Evolutionary conservation across 2,888 invertebrate species (phyloP).

Genomic region (Charanyca ferruginea): DNA sequence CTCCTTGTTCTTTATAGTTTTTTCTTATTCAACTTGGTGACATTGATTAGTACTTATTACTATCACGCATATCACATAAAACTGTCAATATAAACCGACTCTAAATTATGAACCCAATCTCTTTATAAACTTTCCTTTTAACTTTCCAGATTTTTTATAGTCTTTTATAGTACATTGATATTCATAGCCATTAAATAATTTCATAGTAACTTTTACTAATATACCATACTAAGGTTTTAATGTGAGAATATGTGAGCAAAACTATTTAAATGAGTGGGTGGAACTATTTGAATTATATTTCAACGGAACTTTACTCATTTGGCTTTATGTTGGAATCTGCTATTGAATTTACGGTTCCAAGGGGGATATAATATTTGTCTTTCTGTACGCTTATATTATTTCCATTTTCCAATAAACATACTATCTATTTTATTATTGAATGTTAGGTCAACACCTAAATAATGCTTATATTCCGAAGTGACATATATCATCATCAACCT

Average conservation of each 20-base stretch:
- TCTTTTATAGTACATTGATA: slow-evolving; percentile 63
- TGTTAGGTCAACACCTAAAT: neutral
- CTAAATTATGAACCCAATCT: slow-evolving; percentile 62
- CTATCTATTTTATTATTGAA: neutral
- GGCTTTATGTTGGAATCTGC: slow-evolving; percentile 21
- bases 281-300: slow-evolving; percentile 37
- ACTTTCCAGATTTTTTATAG: slow-evolving; percentile 63
- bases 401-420: neutral
- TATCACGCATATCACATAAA: slow-evolving; percentile 60
- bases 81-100: slow-evolving; percentile 62
- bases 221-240: slow-evolving; percentile 46
- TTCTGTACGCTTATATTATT: slow-evolving; percentile 3
- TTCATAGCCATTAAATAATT: slow-evolving; percentile 64
- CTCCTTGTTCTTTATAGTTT: slow-evolving; percentile 20
- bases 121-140: slow-evolving; percentile 66
- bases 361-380: slow-evolving; percentile 2
- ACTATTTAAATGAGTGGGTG: slow-evolving; percentile 38
- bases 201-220: slow-evolving; percentile 59
- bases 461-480: neutral
- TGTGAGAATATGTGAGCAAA: slow-evolving; percentile 51
- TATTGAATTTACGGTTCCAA: slow-evolving; percentile 28
- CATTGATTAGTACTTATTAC: slow-evolving; percentile 64
- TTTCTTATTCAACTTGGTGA: slow-evolving; percentile 31
- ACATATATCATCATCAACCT: neutral
- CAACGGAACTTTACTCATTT: slow-evolving; percentile 50